Conservation (phyloP, 2,113 vertebrate species). For the Hippotragus niger region DNA sequence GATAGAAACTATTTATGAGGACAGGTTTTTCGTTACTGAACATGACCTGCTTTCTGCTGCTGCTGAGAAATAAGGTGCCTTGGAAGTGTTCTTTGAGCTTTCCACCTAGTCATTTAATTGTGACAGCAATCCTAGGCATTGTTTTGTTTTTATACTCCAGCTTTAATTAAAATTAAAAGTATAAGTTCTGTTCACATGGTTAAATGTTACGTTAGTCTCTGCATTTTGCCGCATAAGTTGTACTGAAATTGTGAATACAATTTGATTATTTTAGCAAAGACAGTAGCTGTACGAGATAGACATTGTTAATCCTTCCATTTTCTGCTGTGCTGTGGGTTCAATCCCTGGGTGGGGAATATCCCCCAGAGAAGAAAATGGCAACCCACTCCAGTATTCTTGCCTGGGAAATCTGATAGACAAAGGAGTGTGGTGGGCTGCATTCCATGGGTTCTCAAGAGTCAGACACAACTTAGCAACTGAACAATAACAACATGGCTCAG, state of each 20-base stretch:
- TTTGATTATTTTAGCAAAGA: neutral
- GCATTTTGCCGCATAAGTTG: neutral
- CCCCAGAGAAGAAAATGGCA: neutral
- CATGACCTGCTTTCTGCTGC: neutral
- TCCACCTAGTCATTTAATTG: neutral
- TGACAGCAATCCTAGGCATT: neutral
- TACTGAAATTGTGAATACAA: neutral
- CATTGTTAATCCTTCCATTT: neutral
- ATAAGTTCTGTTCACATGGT: neutral
- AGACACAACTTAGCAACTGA: neutral
- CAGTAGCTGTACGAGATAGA: neutral
- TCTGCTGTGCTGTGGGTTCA: neutral
- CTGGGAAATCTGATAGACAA: neutral
- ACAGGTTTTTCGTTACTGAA: neutral
- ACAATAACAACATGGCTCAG: neutral
- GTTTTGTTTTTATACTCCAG: neutral
- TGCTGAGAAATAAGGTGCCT: neutral
- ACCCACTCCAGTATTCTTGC: neutral
- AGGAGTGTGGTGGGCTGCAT: neutral
- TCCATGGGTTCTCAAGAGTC: neutral
- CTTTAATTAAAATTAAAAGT: neutral
- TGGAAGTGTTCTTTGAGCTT: neutral
- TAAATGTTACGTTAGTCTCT: neutral
- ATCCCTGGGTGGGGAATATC: neutral
- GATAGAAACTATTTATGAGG: neutral